Conservation (phyloP, 1,140 invertebrate genomes). For the Nilaparvata lugens region DNA sequence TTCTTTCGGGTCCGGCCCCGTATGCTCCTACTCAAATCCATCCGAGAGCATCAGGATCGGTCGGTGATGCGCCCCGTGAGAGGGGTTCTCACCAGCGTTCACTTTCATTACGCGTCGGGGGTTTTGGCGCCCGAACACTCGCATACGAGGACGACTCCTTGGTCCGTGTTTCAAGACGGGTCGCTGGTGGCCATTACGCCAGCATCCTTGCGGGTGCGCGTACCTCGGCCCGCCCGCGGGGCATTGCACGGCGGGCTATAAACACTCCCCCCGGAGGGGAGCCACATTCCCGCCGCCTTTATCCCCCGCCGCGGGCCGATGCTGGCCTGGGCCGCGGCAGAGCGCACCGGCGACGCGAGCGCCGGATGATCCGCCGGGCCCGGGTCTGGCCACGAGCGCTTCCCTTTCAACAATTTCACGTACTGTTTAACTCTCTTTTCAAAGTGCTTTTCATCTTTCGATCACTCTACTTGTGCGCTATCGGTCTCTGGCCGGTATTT, state of each 20-base stretch:
- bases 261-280: conserved; percentile 20
- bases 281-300: no score
- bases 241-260: conserved; percentile 7
- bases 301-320: no score
- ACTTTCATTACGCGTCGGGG: conserved; percentile 22
- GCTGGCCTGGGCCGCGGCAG: no score
- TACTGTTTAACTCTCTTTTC: conserved; percentile 76
- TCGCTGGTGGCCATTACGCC: conserved; percentile 31
- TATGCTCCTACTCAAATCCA: no score
- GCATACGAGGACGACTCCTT: conserved; percentile 80
- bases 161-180: conserved; percentile 92
- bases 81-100: conserved; percentile 16
- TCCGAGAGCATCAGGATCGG: no score
- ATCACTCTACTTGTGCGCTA: conserved; percentile 86
- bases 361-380: neutral
- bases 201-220: neutral
- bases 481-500: conserved; percentile 75
- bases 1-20: conserved; percentile 87
- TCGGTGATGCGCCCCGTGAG: no score
- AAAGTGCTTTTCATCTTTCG: conserved; percentile 86
- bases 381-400: conserved; percentile 34
- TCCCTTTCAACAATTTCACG: conserved; percentile 68
- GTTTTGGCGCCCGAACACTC: conserved; percentile 66
- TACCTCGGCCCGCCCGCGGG: neutral
- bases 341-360: no score